These are phyloP conservation scores for Phragmatobia fuliginosa DNA, from an alignment of 2,888 invertebrate species.

Conservation along the genomic window DNA sequence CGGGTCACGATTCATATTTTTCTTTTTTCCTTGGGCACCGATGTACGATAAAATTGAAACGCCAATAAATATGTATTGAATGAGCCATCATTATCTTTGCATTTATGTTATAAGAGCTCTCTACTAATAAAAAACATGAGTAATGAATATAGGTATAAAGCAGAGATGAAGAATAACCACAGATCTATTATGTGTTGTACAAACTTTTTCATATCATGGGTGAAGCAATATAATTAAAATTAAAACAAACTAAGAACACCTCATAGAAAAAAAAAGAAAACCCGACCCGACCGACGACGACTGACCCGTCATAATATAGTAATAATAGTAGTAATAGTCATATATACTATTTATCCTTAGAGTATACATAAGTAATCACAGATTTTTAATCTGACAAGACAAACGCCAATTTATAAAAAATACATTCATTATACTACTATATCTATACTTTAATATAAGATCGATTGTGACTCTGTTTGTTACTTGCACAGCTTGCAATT, in stretches of 20 bases:
- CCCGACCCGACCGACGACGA: no score
- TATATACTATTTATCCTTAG: no score
- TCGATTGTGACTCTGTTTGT: no score
- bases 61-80: constrained; percentile 49
- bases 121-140: constrained; percentile 27
- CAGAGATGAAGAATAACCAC: not conserved
- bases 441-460: no score
- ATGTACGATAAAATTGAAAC: constrained; percentile 57
- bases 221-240: not conserved
- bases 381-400: not conserved
- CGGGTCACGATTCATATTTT: constrained; percentile 45
- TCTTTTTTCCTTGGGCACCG: constrained; percentile 45
- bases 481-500: no score
- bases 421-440: no score
- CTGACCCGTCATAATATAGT: no score
- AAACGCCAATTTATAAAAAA: no score
- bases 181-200: constrained; percentile 8
- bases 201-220: not conserved
- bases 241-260: no score
- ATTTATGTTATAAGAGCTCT: constrained; percentile 48
- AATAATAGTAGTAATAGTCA: no score
- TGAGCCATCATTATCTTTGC: constrained; percentile 60
- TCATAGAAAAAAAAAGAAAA: no score
- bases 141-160: constrained; percentile 22
- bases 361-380: no score